Evolutionary conservation across 2,888 invertebrate genomes (phyloP).

Genomic region (Macrophya alboannulata): DNA sequence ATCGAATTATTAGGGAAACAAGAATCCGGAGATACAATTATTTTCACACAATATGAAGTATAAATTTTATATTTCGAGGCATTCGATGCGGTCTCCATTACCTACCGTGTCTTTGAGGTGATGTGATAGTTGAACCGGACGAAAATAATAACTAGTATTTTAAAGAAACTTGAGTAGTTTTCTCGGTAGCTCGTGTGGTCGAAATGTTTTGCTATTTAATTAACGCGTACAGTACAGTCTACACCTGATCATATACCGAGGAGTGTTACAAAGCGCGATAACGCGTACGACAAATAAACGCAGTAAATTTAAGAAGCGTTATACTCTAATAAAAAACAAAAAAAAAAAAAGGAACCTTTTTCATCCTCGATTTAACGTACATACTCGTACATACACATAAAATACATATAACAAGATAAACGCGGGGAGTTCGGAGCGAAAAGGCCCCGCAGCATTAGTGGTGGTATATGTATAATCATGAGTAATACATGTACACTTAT

Average conservation of each 20-base stretch:
- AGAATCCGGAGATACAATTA: too few species aligned
- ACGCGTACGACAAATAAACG: slow-evolving; percentile 38
- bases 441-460: background rate
- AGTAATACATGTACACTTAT: slow-evolving; percentile 1
- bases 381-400: too few species aligned
- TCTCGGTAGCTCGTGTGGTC: slow-evolving; percentile 18
- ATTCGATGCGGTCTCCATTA: background rate
- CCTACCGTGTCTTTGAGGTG: background rate
- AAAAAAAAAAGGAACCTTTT: background rate
- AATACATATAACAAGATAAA: background rate
- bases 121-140: slow-evolving; percentile 1
- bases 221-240: background rate
- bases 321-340: background rate
- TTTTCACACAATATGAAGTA: background rate
- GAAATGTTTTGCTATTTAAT: slow-evolving; percentile 35
- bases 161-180: slow-evolving; percentile 30
- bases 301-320: slow-evolving; percentile 18
- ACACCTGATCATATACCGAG: slow-evolving; percentile 49
- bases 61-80: background rate
- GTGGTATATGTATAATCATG: background rate
- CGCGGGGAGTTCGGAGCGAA: background rate
- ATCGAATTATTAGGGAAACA: background rate
- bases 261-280: slow-evolving; percentile 42
- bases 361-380: background rate
- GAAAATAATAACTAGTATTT: slow-evolving; percentile 2